phyloP scores from a whole-genome alignment of 30 jellyfish, hydroid and myxozoan species.

The Catostylus mosaicus region DNA sequence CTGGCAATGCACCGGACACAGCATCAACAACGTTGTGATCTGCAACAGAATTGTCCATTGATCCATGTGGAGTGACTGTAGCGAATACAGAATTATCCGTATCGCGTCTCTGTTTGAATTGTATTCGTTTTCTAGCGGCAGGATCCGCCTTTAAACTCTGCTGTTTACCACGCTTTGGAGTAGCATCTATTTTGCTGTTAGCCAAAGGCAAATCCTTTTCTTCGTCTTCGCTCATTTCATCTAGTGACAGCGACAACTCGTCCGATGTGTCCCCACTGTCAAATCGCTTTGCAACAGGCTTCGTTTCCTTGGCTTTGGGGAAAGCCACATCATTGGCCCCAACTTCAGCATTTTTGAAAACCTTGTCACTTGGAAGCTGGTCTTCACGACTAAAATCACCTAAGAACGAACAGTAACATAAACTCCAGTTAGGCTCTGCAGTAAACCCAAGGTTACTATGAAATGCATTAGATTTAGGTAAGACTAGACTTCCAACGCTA shows the following conservation, averaged over 20 bases:
- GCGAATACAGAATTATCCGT: slow-evolving; percentile 41
- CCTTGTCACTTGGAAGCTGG: neutral
- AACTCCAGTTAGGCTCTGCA: no score
- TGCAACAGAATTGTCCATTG: neutral
- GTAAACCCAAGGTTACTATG: no score
- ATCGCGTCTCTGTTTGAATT: slow-evolving; percentile 15
- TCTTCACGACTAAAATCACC: slow-evolving; percentile 70
- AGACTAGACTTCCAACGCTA: no score
- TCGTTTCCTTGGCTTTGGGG: neutral
- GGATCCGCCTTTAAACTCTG: neutral
- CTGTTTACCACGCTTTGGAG: neutral
- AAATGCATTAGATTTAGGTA: no score
- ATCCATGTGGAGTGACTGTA: slow-evolving; percentile 37
- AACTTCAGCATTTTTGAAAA: neutral
- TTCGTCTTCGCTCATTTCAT: slow-evolving; percentile 34
- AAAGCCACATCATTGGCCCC: neutral
- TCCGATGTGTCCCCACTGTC: slow-evolving; percentile 56
- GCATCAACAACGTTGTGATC: neutral
- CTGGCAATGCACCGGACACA: neutral
- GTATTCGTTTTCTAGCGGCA: slow-evolving; percentile 37
- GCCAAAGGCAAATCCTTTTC: slow-evolving; percentile 4
- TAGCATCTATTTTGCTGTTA: neutral
- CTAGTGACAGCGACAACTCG: slow-evolving; percentile 61
- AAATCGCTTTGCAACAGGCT: neutral
- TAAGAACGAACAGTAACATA: neutral